phyloP scores from a whole-genome alignment of 2,113 vertebrate species.

The Gulo gulo region DNA sequence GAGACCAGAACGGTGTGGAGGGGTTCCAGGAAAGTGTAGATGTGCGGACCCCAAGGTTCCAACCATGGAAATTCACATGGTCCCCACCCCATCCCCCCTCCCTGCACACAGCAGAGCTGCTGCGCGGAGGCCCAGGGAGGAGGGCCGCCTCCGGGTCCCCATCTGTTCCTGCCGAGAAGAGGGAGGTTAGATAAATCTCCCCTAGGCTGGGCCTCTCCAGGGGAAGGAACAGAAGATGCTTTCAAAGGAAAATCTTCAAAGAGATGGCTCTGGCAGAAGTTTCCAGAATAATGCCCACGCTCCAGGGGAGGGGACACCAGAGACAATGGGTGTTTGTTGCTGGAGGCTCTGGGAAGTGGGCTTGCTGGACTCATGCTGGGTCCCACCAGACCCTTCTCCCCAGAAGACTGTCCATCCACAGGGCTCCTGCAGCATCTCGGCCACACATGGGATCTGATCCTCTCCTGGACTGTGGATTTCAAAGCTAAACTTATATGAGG shows the following conservation, averaged over 20 bases:
- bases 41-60: accelerated
- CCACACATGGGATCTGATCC: neutral
- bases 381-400: neutral
- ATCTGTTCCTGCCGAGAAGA: neutral
- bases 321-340: neutral
- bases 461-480: neutral
- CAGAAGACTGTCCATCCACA: accelerated
- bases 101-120: neutral
- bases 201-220: neutral
- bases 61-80: accelerated
- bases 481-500: accelerated
- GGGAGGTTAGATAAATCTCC: neutral
- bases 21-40: accelerated
- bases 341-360: accelerated
- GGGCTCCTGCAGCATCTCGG: neutral
- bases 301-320: accelerated
- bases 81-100: neutral
- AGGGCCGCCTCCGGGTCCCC: neutral
- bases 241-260: neutral
- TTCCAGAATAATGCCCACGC: neutral
- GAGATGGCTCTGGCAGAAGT: neutral
- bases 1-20: neutral
- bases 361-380: neutral
- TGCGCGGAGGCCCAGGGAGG: no score
- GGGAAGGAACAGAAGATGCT: neutral